phyloP scores from a whole-genome alignment of 2,888 invertebrate genomes.

The Chydorus sphaericus region DNA sequence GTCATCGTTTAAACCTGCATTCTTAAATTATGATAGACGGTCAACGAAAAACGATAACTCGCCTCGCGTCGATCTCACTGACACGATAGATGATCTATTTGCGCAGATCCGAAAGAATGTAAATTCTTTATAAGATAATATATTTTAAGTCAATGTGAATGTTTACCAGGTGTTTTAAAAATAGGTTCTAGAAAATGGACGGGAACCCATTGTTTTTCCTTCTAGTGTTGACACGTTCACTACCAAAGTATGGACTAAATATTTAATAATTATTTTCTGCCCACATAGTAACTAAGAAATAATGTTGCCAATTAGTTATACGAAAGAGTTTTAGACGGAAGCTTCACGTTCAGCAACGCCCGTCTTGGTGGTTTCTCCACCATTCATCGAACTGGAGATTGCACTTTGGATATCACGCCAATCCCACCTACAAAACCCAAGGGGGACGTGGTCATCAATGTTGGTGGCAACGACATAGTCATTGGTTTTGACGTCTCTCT shows the following conservation, averaged over 20 bases:
- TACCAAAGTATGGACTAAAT: neutral
- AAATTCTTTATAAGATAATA: too few species aligned
- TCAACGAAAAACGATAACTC: too few species aligned
- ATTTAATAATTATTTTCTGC: neutral
- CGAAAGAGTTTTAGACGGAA: neutral
- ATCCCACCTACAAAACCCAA: neutral
- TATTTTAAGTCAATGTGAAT: too few species aligned
- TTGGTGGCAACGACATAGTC: constrained; percentile 6
- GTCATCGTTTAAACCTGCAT: too few species aligned
- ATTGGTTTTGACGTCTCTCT: neutral
- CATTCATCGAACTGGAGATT: constrained; percentile 7
- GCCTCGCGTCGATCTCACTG: too few species aligned
- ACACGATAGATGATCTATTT: too few species aligned
- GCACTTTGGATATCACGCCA: neutral
- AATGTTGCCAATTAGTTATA: constrained; percentile 8
- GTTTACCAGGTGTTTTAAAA: too few species aligned
- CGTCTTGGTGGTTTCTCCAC: constrained; percentile 9
- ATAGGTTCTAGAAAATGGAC: neutral
- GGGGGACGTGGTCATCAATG: neutral
- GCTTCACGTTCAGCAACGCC: constrained; percentile 4
- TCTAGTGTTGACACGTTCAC: constrained; percentile 4
- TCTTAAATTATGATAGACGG: too few species aligned
- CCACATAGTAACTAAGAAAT: too few species aligned
- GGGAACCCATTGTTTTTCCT: constrained; percentile 8
- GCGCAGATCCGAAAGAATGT: too few species aligned